Evolutionary conservation across 2,113 vertebrate genomes (phyloP).

Genomic region (Naja naja): DNA sequence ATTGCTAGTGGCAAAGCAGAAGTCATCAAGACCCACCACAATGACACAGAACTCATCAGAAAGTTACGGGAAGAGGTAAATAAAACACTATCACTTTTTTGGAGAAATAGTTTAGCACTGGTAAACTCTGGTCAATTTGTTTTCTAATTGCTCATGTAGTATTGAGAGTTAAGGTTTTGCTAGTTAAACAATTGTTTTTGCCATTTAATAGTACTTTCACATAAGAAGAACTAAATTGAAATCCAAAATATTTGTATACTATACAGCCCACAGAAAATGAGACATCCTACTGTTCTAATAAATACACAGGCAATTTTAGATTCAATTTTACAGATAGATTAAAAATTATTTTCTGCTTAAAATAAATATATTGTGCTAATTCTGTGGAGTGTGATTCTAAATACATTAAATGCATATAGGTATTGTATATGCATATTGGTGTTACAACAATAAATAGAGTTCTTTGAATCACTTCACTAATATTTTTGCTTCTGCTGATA

Average conservation of each 20-base stretch:
- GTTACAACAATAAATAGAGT: background rate
- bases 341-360: background rate
- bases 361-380: background rate
- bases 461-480: background rate
- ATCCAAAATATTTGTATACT: background rate
- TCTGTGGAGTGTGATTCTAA: background rate
- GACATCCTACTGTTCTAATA: background rate
- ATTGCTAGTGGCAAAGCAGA: slow-evolving; percentile 95
- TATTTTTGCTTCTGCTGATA: background rate
- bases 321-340: background rate
- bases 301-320: background rate
- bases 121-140: background rate
- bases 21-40: slow-evolving; percentile 98
- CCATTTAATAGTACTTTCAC: background rate
- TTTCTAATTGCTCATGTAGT: background rate
- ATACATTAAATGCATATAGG: background rate
- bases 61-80: slow-evolving; percentile 93
- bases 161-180: background rate
- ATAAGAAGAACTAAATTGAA: background rate
- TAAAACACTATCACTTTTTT: background rate
- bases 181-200: background rate
- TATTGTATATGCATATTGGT: background rate
- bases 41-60: slow-evolving; percentile 96
- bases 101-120: background rate
- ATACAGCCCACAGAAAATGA: background rate